phyloP scores from a whole-genome alignment of 1,140 invertebrate species.

The Protaetia brevitarsis region DNA sequence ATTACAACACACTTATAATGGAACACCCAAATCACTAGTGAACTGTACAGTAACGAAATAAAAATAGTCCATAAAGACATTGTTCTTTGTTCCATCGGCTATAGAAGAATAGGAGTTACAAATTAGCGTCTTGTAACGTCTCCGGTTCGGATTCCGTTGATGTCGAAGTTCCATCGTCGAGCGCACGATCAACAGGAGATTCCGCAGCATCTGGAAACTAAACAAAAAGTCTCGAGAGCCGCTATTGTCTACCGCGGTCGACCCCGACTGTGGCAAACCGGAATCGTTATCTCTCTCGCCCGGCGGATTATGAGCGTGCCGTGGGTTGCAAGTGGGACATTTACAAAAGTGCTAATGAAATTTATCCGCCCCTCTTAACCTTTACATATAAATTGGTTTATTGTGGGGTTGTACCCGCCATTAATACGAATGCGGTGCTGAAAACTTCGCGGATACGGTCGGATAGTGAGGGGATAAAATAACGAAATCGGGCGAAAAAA shows the following conservation, averaged over 20 bases:
- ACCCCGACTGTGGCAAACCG: background rate
- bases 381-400: constrained; percentile 26
- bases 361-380: constrained; percentile 19
- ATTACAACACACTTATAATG: constrained; percentile 4
- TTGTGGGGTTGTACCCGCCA: constrained; percentile 9
- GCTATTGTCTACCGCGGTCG: background rate
- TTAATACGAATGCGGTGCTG: constrained; percentile 14
- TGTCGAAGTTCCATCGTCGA: constrained; percentile 1
- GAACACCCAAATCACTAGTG: background rate
- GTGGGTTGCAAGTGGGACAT: constrained; percentile 13
- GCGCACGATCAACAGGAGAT: constrained; percentile 12
- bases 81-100: background rate
- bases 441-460: too few species aligned
- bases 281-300: background rate
- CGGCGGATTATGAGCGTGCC: constrained; percentile 16
- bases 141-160: background rate
- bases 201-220: background rate
- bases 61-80: background rate
- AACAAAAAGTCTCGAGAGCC: background rate
- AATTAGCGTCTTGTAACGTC: constrained; percentile 8
- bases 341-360: constrained; percentile 24
- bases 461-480: background rate
- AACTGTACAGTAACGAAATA: background rate
- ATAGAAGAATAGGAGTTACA: background rate
- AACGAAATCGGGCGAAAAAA: background rate